Base-by-base conservation (phyloP, 2,797 vertebrate genomes). In the Iguana delicatissima region DNA sequence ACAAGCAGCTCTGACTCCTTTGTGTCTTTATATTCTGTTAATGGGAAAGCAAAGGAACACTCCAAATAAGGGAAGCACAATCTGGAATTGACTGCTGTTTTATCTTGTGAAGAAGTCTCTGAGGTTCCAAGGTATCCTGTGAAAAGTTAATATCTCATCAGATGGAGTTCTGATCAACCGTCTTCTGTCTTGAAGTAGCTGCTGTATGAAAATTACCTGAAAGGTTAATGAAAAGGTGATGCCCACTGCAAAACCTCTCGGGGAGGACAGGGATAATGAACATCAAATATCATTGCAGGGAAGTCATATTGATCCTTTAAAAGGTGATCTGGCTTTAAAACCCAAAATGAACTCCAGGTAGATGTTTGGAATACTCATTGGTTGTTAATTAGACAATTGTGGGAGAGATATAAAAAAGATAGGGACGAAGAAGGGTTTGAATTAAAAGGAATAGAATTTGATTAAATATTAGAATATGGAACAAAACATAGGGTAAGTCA, bases 1-100 rank as follows among this genome's bases (percentile, higher is more conserved):
- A 91, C 29, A 93, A 95, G 84, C 91, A 92, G 69, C 89, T 86
- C 89, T 90, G 89, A 38, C 52, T 91, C 88, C 90, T 88, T 81
- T 7, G 16, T 83, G 79, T 84, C 86, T 90, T 89, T 89, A 22
- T 95, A 94, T 93, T 94, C 90, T 90, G 86, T 55, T 76, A 90
- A 94, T 86, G 73, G 55, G 90, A 80, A 88, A 20, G 81, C 50
- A n/a, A 87, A 83, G 42, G 80, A 89, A 50, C 32, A 81, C 77
- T 57, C 89, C 74, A 85, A 86, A 69, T 86, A 26, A 26, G 42
- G 50, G 67, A 91, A 77, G 0, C 0, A 62, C 77, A 9, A 69
- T 79, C 38, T 86, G 84, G 89, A 80, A 91, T 81, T 92, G 77
- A 20, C 74, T 91, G 72, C 89, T 87, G 87, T 67, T 90, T 94